Conservation (phyloP, 2,797 vertebrate species). For the Sciurus vulgaris region DNA sequence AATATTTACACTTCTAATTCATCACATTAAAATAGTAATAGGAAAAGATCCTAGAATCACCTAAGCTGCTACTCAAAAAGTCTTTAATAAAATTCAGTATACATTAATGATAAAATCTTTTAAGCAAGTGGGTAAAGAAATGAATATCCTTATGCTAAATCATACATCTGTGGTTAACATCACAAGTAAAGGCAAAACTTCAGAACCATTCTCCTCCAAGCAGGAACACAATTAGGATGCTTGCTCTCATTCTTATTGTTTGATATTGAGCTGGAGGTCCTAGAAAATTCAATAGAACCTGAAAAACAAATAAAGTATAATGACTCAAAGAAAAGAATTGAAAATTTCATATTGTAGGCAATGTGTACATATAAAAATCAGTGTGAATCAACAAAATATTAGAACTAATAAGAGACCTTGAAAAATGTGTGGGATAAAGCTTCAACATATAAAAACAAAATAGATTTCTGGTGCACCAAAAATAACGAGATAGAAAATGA, state of each 20-base stretch:
- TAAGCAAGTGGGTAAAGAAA: background rate
- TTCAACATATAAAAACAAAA: background rate
- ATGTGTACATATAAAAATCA: background rate
- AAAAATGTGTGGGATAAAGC: background rate
- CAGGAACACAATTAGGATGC: background rate
- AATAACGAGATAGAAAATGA: background rate
- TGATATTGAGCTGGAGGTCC: background rate
- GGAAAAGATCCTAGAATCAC: background rate
- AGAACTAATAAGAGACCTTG: background rate
- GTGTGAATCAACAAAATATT: background rate
- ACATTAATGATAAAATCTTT: background rate
- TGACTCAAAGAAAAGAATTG: background rate
- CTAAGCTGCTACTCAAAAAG: background rate
- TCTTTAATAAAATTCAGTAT: background rate
- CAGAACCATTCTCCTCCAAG: background rate
- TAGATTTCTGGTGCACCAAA: background rate
- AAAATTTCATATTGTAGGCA: background rate
- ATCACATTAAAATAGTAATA: conserved; percentile 5
- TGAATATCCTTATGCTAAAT: background rate
- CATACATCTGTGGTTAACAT: background rate
- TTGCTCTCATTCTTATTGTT: background rate
- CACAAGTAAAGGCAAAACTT: background rate
- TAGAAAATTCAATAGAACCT: background rate
- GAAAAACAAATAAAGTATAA: background rate
- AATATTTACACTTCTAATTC: conserved; percentile 11